Evolutionary conservation across 2,888 invertebrate species (phyloP), one percentile per base, ranked within the genome.

Genomic region (Amphipyra berbera): DNA sequence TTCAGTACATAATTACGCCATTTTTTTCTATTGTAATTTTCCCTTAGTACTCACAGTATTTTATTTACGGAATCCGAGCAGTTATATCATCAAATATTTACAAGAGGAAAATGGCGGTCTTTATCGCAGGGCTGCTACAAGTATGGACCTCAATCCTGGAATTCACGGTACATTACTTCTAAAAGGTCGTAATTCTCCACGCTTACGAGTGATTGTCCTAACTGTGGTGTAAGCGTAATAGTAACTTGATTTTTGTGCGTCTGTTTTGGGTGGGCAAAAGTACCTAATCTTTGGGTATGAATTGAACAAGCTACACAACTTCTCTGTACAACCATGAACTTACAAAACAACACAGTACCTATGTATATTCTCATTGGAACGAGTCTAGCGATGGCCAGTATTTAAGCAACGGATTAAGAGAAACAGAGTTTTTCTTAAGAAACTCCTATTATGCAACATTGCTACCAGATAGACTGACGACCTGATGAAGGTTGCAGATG

Each of bases 61-160:
- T 63, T 67, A 67, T 70, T 64, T 64, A 64, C 48, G 48, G 70
- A 76, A 76, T 67, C 67, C 54, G 55, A 70, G 52, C 63, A 59
- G 63, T 76, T 67, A 67, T 61, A 60, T 53, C 77, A 76, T 76
- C 61, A 67, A 70, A 76, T 70, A 76, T 76, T 61, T 52, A 76
- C 49, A 48, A 50, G 61, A 59, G 59, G 58, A 68, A 65, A 77
- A 68, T 61, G 64, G 56, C 7, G 40, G 50, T 65, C 46, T 68
- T 74, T 68, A 74, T 58, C 14, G 61, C 8, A 74, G 71, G 56
- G 64, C 41, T 74, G 61, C 45, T 38, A 13, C 49, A 6, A 9
- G 21, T 8, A 10, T 15, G 35, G 12, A 21, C 8, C 66, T 66
- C 44, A 67, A 68, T 52, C 57, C 40, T 46, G 21, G 54, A 15